phyloP scores from a whole-genome alignment of 2,888 invertebrate species.

The Poecilus cupreus region DNA sequence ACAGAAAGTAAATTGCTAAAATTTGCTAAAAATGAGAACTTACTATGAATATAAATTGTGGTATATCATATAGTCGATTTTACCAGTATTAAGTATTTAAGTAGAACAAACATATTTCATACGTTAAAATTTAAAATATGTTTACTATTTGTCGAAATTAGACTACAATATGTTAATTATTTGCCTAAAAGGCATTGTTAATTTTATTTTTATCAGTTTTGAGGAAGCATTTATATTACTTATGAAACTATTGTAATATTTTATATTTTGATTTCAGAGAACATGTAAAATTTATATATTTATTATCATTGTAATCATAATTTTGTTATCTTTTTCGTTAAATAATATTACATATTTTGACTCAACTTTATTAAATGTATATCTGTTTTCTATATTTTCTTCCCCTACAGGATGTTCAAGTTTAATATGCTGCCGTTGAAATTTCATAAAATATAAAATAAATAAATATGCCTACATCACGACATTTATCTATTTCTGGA shows the following conservation, averaged over 20 bases:
- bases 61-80: constrained; percentile 24
- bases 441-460: too few relatives aligned
- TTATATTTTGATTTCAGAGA: not conserved
- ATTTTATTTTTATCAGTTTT: constrained; percentile 5
- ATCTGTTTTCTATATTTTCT: too few relatives aligned
- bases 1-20: not conserved
- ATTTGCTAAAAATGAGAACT: not conserved
- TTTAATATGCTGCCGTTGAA: too few relatives aligned
- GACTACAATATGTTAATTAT: not conserved
- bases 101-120: not conserved
- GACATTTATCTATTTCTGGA: too few relatives aligned
- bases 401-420: too few relatives aligned
- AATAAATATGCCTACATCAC: too few relatives aligned
- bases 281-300: constrained; percentile 9
- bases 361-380: too few relatives aligned
- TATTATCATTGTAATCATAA: constrained; percentile 22
- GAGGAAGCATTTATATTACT: constrained; percentile 1
- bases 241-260: not conserved
- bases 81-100: constrained; percentile 22
- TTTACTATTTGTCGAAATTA: not conserved
- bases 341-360: constrained; percentile 25
- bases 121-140: not conserved
- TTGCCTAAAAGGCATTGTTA: constrained; percentile 1
- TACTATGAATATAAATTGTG: not conserved
- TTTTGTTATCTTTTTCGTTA: constrained; percentile 20